Percentiles rank a stretch among this genome's conserved stretches.
These are phyloP conservation scores for Oscheius sp. DNA, from an alignment of 2,888 invertebrate species.

Conservation along the genomic window DNA sequence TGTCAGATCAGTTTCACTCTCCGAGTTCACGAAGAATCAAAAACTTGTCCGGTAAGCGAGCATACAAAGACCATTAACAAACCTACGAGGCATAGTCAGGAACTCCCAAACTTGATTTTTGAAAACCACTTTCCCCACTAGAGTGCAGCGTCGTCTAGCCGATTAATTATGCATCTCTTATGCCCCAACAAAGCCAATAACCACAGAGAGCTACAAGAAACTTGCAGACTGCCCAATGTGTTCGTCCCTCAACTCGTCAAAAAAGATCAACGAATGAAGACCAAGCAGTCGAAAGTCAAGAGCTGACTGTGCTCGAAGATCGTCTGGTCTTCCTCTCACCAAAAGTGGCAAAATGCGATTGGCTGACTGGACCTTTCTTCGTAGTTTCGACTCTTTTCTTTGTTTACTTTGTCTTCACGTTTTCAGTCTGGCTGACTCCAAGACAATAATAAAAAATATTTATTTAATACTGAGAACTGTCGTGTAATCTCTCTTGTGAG, in stretches of 20 bases:
- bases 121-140: no score
- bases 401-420: constrained; percentile 7
- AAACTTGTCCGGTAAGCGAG: constrained; percentile 21
- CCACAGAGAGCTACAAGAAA: no score
- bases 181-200: no score
- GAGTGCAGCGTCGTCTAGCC: no score
- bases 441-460: background rate
- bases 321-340: constrained; percentile 3
- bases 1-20: constrained; percentile 21
- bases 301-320: constrained; percentile 13
- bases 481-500: constrained; percentile 14
- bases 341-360: background rate
- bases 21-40: background rate
- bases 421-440: background rate
- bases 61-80: no score
- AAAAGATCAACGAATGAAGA: background rate
- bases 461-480: constrained; percentile 11
- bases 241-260: background rate
- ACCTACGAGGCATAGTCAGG: no score
- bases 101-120: no score
- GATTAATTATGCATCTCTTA: background rate
- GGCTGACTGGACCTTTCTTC: background rate
- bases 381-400: constrained; percentile 15
- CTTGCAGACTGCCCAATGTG: constrained; percentile 12
- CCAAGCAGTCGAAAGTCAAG: constrained; percentile 4